Conservation (phyloP, 2,888 invertebrate species). For the Eulithis prunata region DNA sequence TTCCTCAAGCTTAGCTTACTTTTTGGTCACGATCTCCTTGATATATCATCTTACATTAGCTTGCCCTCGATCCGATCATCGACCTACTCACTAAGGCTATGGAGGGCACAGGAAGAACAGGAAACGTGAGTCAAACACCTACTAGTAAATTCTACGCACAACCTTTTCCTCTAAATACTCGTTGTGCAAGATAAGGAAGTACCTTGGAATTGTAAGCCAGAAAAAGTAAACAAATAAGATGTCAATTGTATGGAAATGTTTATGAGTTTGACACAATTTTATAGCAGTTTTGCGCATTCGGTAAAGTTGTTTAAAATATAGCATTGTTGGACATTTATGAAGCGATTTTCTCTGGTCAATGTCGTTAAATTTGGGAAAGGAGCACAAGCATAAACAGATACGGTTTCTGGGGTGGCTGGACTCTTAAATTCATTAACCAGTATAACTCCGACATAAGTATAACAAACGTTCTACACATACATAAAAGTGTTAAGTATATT, state of each 20-base stretch:
- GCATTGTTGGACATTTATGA: too few species aligned
- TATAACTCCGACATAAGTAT: too few species aligned
- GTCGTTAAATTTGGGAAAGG: neutral
- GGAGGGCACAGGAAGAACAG: conserved; percentile 34
- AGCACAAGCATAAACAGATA: too few species aligned
- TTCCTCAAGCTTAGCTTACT: conserved; percentile 13
- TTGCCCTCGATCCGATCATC: conserved; percentile 35
- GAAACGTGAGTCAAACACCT: conserved; percentile 36
- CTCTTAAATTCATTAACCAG: too few species aligned
- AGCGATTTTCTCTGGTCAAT: too few species aligned
- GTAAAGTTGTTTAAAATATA: neutral
- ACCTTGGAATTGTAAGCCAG: conserved; percentile 35
- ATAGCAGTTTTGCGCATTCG: conserved; percentile 2
- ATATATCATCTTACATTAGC: conserved; percentile 13
- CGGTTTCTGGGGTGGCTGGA: too few species aligned
- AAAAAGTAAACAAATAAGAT: conserved; percentile 40
- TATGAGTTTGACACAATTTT: conserved; percentile 27
- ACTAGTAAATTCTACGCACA: conserved; percentile 28
- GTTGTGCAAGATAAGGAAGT: conserved; percentile 35
- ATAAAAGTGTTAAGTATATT: too few species aligned
- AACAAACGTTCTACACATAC: too few species aligned
- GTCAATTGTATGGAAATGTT: conserved; percentile 36
- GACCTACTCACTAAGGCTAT: conserved; percentile 33
- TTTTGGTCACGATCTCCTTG: conserved; percentile 12
- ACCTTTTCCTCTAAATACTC: conserved; percentile 41